Evolutionary conservation across 2,888 invertebrate species (phyloP).

Genomic region (Rhynchonema sp.): DNA sequence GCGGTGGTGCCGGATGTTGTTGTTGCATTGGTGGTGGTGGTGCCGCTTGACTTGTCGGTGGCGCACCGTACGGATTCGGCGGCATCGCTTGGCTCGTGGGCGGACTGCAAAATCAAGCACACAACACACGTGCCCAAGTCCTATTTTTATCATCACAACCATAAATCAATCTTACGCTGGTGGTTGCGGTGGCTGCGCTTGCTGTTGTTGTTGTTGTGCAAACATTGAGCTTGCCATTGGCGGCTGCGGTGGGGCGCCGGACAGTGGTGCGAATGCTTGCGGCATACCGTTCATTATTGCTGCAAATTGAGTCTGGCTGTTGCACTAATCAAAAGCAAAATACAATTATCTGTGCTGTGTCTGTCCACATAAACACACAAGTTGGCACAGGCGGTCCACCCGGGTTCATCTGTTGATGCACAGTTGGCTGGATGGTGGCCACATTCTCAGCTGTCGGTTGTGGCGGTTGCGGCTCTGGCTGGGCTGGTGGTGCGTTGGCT

Average conservation of each 20-base stretch:
- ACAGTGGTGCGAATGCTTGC: not conserved
- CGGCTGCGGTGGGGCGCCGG: not conserved
- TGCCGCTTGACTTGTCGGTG: not conserved
- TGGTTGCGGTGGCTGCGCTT: not conserved
- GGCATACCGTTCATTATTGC: not conserved
- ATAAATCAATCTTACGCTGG: not conserved
- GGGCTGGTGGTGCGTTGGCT: too few relatives aligned
- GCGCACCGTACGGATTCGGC: not conserved
- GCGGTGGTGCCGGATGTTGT: not conserved
- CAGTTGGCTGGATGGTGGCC: conserved; percentile 6
- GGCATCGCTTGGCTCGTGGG: not conserved
- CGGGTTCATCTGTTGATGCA: conserved; percentile 6
- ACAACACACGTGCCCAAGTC: not conserved
- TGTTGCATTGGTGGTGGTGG: not conserved
- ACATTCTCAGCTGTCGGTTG: too few relatives aligned
- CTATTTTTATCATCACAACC: not conserved
- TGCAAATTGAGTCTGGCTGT: not conserved
- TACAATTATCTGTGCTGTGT: too few relatives aligned
- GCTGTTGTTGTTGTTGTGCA: not conserved
- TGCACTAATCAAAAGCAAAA: not conserved
- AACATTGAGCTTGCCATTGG: not conserved
- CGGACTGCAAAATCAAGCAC: not conserved
- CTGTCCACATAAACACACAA: not conserved
- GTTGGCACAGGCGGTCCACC: not conserved
- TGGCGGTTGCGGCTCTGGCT: too few relatives aligned